Conservation (phyloP, 2,888 invertebrate species). For the Elmis aenea region DNA sequence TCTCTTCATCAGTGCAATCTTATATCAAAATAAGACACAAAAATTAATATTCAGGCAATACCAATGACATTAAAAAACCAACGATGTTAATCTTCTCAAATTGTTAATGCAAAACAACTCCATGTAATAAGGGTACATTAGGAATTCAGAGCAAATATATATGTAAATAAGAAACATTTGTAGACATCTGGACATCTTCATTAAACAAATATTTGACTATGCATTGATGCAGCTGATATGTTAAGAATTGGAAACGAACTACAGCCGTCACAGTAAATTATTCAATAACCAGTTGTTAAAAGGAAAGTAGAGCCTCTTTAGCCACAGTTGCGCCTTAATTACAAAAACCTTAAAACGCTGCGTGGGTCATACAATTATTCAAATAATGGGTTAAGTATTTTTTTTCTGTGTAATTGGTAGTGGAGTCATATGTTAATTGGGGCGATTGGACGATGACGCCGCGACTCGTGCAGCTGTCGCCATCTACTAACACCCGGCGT, state of each 20-base stretch:
- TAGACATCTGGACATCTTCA: too few species aligned
- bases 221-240: conserved; percentile 1
- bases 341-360: conserved; percentile 17
- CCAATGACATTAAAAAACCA: too few species aligned
- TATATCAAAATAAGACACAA: too few species aligned
- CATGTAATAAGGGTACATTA: too few species aligned
- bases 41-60: too few species aligned
- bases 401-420: conserved; percentile 27
- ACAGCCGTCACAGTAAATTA: conserved; percentile 6
- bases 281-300: conserved; percentile 3
- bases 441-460: conserved; percentile 29
- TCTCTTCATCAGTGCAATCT: too few species aligned
- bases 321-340: conserved; percentile 13
- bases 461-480: conserved; percentile 22
- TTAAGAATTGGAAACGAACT: neutral
- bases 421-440: conserved; percentile 36
- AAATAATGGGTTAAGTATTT: conserved; percentile 30
- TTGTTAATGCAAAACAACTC: too few species aligned
- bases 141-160: too few species aligned
- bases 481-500: neutral
- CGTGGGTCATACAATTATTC: conserved; percentile 34
- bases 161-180: too few species aligned
- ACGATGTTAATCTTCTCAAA: too few species aligned
- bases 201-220: conserved; percentile 5
- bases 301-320: neutral